Evolutionary conservation across 1,140 invertebrate species (phyloP).

Genomic region (Agraylea sexmaculata): DNA sequence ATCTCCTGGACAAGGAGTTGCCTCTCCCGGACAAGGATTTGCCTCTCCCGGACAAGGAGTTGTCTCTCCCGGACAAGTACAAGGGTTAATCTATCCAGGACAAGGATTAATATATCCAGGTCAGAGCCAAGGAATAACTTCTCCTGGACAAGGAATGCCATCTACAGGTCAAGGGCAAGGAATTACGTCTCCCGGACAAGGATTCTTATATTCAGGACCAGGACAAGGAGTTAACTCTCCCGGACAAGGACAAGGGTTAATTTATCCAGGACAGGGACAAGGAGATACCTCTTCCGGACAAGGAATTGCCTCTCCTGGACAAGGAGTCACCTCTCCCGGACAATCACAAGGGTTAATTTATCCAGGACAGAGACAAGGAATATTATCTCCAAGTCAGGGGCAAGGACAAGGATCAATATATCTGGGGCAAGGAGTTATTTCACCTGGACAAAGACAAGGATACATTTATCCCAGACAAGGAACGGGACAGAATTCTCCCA

Average conservation of each 20-base stretch:
- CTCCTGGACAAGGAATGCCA: background rate
- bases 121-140: background rate
- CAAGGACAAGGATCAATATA: too few species aligned
- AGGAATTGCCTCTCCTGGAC: background rate
- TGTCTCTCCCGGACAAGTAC: background rate
- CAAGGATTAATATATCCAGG: conserved; percentile 1
- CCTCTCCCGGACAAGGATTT: background rate
- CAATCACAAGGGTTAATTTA: background rate
- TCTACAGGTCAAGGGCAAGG: background rate
- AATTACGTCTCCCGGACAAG: too few species aligned
- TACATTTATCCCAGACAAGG: too few species aligned
- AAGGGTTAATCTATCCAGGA: conserved; percentile 2
- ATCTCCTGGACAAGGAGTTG: background rate
- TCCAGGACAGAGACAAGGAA: too few species aligned
- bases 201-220: too few species aligned
- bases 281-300: background rate
- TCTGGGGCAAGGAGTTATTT: too few species aligned
- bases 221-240: background rate
- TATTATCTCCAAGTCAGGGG: too few species aligned
- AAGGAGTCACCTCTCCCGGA: background rate
- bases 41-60: background rate
- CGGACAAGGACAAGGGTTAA: background rate
- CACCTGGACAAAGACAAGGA: too few species aligned
- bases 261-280: background rate
- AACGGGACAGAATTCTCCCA: too few species aligned